phyloP scores from a whole-genome alignment of 2,113 vertebrate species.

The Glaucomys volans region DNA sequence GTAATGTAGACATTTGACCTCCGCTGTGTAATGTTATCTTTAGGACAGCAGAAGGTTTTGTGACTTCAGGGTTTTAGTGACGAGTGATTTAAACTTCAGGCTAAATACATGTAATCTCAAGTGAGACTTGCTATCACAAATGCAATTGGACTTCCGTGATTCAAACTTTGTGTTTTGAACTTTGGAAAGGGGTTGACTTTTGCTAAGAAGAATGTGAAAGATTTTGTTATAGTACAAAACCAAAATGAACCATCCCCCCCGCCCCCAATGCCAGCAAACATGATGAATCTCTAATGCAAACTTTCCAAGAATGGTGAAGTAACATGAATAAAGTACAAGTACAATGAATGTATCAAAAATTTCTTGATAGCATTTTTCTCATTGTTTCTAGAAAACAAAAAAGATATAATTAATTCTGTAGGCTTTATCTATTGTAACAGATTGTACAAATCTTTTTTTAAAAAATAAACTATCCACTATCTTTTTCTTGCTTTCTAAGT shows the following conservation, averaged over 20 bases:
- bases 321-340: constrained; percentile 48
- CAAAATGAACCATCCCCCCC: background rate
- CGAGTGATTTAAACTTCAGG: constrained; percentile 1
- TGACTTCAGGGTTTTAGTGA: background rate
- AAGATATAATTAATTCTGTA: background rate
- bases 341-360: background rate
- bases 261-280: background rate
- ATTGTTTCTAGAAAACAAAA: constrained; percentile 45
- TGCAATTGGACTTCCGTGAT: background rate
- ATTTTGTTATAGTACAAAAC: constrained; percentile 54
- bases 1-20: background rate
- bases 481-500: constrained; percentile 63
- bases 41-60: constrained; percentile 41
- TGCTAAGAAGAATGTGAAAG: constrained; percentile 36
- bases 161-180: constrained; percentile 15
- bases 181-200: constrained; percentile 29
- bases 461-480: background rate
- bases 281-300: constrained; percentile 24
- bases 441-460: background rate
- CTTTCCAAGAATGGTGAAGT: constrained; percentile 52
- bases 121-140: background rate
- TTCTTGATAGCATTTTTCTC: constrained; percentile 22
- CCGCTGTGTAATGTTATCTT: background rate
- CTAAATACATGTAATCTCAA: constrained; percentile 27
- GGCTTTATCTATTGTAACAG: constrained; percentile 41